phyloP scores from a whole-genome alignment of 2,797 vertebrate genomes.

The Mallotus villosus region DNA sequence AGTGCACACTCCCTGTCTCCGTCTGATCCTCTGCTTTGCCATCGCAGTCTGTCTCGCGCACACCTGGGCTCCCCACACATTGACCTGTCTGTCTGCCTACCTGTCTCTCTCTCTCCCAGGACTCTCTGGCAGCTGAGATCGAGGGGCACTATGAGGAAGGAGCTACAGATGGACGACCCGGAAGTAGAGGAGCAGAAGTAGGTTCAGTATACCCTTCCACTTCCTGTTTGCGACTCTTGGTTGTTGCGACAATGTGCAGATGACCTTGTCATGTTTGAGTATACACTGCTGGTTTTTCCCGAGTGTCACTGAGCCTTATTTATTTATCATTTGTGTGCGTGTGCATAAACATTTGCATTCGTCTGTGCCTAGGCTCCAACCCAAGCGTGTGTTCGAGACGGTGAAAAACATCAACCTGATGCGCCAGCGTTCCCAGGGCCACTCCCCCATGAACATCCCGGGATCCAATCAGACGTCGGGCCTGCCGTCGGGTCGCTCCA shows the following conservation, averaged over 20 bases:
- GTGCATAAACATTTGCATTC: slow-evolving; percentile 12
- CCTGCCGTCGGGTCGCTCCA: slow-evolving; percentile 88
- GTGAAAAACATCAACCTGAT: slow-evolving; percentile 93
- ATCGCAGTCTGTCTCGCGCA: slow-evolving; percentile 3
- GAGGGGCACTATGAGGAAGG: slow-evolving; percentile 98
- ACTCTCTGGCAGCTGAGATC: slow-evolving; percentile 97
- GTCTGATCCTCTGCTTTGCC: not conserved
- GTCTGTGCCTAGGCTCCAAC: slow-evolving; percentile 79
- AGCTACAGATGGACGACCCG: slow-evolving; percentile 90
- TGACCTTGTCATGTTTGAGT: not conserved
- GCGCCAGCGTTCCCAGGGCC: slow-evolving; percentile 84
- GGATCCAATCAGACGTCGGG: slow-evolving; percentile 96
- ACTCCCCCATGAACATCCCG: slow-evolving; percentile 96
- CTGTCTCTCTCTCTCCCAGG: slow-evolving; percentile 72
- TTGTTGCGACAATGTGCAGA: not conserved
- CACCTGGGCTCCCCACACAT: not conserved
- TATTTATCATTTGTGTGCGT: not conserved
- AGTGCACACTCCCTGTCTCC: too few relatives aligned
- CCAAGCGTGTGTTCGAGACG: slow-evolving; percentile 92
- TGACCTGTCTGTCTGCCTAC: slow-evolving; percentile 14
- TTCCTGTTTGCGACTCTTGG: not conserved
- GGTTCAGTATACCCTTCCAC: rapidly evolving
- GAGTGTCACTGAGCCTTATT: too few relatives aligned
- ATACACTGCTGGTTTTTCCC: too few relatives aligned
- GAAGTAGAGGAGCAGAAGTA: slow-evolving; percentile 92